These are phyloP conservation scores for Girardinichthys multiradiatus DNA, from an alignment of 2,113 vertebrate genomes.

Conservation along the genomic window DNA sequence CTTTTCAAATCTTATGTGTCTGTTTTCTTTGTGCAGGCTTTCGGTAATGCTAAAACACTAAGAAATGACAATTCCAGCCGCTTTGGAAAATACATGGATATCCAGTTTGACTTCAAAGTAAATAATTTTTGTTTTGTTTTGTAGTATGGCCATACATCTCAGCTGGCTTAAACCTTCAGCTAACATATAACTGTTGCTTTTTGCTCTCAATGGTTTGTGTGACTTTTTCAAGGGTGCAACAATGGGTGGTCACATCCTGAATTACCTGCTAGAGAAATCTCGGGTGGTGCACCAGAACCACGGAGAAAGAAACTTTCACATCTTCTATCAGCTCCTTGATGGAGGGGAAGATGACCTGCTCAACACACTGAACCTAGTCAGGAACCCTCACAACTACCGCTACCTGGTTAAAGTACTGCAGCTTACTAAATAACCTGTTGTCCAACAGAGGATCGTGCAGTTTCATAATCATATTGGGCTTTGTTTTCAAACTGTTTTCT, in stretches of 20 bases:
- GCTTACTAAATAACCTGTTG: neutral
- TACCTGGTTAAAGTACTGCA: conserved; percentile 91
- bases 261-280: conserved; percentile 97
- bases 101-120: conserved; percentile 98
- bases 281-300: conserved; percentile 97
- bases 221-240: conserved; percentile 85
- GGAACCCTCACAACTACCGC: conserved; percentile 89
- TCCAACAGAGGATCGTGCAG: neutral
- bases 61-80: conserved; percentile 98
- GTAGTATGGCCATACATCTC: neutral
- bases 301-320: conserved; percentile 96
- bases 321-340: conserved; percentile 97
- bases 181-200: neutral
- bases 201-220: neutral
- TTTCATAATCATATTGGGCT: neutral
- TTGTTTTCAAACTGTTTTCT: conserved; percentile 9
- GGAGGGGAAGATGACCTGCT: conserved; percentile 89
- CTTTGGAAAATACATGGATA: conserved; percentile 98
- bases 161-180: neutral
- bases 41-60: conserved; percentile 96
- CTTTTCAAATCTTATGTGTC: neutral
- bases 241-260: conserved; percentile 95
- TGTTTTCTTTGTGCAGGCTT: conserved; percentile 80
- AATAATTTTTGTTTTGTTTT: neutral
- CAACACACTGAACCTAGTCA: conserved; percentile 86